Evolutionary conservation across 2,797 vertebrate genomes (phyloP), one percentile per base, ranked within the genome.

Genomic region (Lepus townsendii): DNA sequence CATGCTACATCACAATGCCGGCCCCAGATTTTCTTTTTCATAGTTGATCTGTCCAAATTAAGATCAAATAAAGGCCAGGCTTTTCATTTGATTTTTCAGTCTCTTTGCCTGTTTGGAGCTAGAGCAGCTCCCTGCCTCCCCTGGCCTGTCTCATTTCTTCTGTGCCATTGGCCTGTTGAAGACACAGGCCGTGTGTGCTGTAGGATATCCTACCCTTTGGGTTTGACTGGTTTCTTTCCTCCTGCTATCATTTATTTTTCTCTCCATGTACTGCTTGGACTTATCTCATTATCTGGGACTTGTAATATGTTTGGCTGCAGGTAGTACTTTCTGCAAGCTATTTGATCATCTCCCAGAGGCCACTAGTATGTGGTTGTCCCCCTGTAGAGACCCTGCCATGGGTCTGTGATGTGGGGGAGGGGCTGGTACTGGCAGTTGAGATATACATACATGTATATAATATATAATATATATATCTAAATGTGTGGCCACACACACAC

Each of bases 211-310:
- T n/a, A 30, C 5, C 24, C 22, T 71, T 38, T 87, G 54, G 22
- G 73, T 82, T 77, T 57, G 54, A 80, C 79, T 66, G 47, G 66
- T 85, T 38, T 66, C 47, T 47, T 52, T 82, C 42, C 38, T 69
- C 63, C 20, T 62, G 47, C 35, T 90, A 19, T 93, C 32, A 68
- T 94, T 88, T 95, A 82, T 27, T 71, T 80, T 75, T 68, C 19
- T 78, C 22, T 30, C 27, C 14, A 2, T 93, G 7, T 54, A 24
- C 50, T 83, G 35, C 60, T 80, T 78, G n/a, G 63, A 72, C 9
- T 94, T 78, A 79, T 0, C 73, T 94, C 50, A 30, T 69, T 86
- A 77, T 27, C 42, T 68, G 10, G 72, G 35, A 78, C 72, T 93
- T 77, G 84, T 47, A 73, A 24, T 57, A 32, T 71, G 76, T 90